These are phyloP conservation scores for Microhierax caerulescens DNA, from an alignment of 2,797 vertebrate species.

Conservation along the genomic window DNA sequence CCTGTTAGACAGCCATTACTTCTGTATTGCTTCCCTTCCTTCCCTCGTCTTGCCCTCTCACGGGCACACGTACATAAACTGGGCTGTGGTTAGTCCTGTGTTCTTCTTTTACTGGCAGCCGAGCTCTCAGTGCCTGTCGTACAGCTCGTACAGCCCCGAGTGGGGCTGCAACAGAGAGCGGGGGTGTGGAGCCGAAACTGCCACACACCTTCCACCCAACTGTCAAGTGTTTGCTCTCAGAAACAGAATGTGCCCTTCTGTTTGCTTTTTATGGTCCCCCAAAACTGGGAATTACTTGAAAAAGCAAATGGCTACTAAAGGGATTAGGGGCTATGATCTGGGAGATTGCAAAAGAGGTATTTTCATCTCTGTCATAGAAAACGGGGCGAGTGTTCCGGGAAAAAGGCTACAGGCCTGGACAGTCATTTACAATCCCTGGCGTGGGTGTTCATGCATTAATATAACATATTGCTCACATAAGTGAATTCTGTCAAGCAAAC, in stretches of 20 bases:
- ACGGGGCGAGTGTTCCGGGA: not conserved
- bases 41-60: not conserved
- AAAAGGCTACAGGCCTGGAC: not conserved
- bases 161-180: not conserved
- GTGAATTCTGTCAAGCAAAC: conserved; percentile 27
- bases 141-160: not conserved
- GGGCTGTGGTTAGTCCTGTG: not conserved
- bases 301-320: not conserved
- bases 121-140: not conserved
- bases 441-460: not conserved
- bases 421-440: not conserved
- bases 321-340: not conserved
- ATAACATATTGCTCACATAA: conserved; percentile 7
- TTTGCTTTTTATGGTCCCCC: not conserved
- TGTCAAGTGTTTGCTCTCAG: not conserved
- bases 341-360: not conserved
- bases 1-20: not conserved
- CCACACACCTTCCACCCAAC: not conserved
- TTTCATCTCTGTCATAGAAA: not conserved
- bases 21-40: not conserved
- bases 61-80: accelerated
- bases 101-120: not conserved
- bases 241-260: not conserved
- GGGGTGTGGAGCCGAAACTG: not conserved
- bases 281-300: not conserved